Percentiles rank a stretch among this genome's conserved stretches.
These are phyloP conservation scores for Gisinianus flammeolus DNA, from an alignment of 2,888 invertebrate species.

Conservation along the genomic window DNA sequence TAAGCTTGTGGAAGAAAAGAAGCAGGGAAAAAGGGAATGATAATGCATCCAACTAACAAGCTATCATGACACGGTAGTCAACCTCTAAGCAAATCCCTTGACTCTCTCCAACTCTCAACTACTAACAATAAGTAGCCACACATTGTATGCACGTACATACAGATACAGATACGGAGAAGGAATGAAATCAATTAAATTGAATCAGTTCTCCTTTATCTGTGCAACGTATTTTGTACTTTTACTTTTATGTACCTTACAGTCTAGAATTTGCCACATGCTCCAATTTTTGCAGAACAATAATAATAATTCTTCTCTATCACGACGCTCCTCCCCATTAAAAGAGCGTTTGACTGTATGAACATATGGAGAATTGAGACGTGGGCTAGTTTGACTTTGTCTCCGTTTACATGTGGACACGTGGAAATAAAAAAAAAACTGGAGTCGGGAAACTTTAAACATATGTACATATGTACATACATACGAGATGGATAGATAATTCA, in stretches of 20 bases:
- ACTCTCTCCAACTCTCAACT: conserved; percentile 7
- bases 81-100: conserved; percentile 23
- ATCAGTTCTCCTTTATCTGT: conserved; percentile 20
- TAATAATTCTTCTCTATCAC: neutral
- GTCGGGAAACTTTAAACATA: too few relatives aligned
- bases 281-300: neutral
- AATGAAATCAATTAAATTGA: conserved; percentile 25
- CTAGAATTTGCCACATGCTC: neutral
- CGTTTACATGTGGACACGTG: too few relatives aligned
- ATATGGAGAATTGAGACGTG: too few relatives aligned
- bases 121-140: neutral
- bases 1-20: neutral
- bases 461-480: neutral
- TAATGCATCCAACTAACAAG: conserved; percentile 11
- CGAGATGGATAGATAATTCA: too few relatives aligned
- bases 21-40: neutral
- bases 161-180: neutral
- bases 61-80: conserved; percentile 20
- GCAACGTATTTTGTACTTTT: neutral
- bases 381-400: too few relatives aligned
- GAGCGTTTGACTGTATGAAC: neutral
- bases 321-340: neutral
- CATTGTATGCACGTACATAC: too few relatives aligned
- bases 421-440: too few relatives aligned
- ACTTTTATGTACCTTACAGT: neutral